Percentiles rank a stretch among this genome's conserved stretches.
These are phyloP conservation scores for Holacanthella duospinosa DNA, from an alignment of 2,888 invertebrate genomes.

Conservation along the genomic window DNA sequence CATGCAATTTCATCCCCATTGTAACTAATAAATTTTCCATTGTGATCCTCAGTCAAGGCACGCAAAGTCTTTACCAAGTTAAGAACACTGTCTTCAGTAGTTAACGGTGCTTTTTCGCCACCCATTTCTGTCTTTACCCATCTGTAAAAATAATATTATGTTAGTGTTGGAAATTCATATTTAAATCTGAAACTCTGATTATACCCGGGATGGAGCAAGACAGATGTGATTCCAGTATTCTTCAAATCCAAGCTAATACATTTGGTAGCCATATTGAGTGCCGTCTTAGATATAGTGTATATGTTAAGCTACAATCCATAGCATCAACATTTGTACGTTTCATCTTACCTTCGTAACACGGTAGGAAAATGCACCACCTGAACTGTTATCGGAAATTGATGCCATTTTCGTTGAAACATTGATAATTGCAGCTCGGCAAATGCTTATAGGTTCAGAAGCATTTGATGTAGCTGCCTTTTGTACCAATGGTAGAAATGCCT, in stretches of 20 bases:
- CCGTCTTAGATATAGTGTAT: constrained; percentile 51
- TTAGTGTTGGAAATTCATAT: background rate
- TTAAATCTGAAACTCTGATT: background rate
- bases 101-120: background rate
- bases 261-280: constrained; percentile 74
- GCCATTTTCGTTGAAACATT: constrained; percentile 75
- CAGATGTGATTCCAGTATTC: constrained; percentile 60
- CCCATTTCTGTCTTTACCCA: background rate
- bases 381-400: constrained; percentile 66
- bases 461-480: constrained; percentile 36
- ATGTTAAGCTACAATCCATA: too few species aligned
- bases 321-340: too few species aligned
- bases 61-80: background rate
- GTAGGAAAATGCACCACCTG: background rate
- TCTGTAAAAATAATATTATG: background rate
- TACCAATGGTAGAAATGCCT: constrained; percentile 59
- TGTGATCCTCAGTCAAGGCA: background rate
- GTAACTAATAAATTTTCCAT: background rate
- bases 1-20: background rate
- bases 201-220: constrained; percentile 70
- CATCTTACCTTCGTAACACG: background rate
- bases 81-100: background rate
- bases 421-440: constrained; percentile 45
- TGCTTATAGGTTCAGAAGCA: constrained; percentile 15
- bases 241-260: constrained; percentile 71